These are phyloP conservation scores for Enteromius unitaeniatus DNA, from an alignment of 2,797 vertebrate species.

Conservation along the genomic window DNA sequence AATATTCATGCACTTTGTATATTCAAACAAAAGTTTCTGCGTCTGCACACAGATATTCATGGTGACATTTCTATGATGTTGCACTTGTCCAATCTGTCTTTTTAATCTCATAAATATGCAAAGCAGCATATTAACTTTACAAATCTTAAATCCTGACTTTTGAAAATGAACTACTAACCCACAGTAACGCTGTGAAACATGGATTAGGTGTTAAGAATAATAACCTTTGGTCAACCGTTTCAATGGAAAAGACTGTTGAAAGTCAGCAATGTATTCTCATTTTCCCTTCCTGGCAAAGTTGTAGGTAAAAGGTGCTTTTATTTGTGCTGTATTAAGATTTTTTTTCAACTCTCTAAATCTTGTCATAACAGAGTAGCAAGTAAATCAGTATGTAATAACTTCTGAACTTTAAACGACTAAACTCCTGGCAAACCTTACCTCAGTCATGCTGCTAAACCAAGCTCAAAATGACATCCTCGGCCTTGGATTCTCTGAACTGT, in stretches of 20 bases:
- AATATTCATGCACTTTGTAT: slow-evolving; percentile 16
- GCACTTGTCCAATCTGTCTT: not conserved
- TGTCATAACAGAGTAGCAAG: slow-evolving; percentile 29
- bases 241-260: slow-evolving; percentile 6
- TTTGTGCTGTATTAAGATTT: not conserved
- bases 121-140: not conserved
- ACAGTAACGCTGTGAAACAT: not conserved
- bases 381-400: slow-evolving; percentile 33
- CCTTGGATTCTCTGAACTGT: slow-evolving; percentile 3
- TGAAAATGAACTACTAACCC: not conserved
- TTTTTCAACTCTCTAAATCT: slow-evolving; percentile 25
- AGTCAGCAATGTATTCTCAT: not conserved
- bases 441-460: not conserved
- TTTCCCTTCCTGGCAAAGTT: not conserved
- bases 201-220: not conserved
- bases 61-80: not conserved
- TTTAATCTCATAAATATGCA: not conserved
- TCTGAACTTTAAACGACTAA: slow-evolving; percentile 13
- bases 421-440: not conserved
- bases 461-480: not conserved
- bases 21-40: not conserved
- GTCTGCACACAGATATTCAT: not conserved
- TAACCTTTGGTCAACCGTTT: not conserved
- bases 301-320: not conserved
- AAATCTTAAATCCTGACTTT: not conserved